Conservation (phyloP, 2,113 vertebrate genomes). For the Pungitius pungitius region DNA sequence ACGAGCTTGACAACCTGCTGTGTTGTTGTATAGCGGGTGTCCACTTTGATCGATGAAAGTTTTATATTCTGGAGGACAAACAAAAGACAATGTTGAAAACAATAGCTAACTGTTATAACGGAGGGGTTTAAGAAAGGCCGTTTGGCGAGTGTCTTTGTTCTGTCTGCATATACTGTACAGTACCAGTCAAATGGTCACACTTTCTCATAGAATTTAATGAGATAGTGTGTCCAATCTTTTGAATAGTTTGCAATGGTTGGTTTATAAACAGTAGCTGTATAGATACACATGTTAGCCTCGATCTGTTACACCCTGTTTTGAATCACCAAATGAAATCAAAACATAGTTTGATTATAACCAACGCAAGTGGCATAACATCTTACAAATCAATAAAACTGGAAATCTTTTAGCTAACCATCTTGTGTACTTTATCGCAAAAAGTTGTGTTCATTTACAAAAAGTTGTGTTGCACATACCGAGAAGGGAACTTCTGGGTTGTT, state of each 20-base stretch:
- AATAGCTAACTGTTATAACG: neutral
- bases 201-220: no score
- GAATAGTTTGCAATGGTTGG: neutral
- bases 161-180: neutral
- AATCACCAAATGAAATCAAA: slow-evolving; percentile 3
- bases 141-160: neutral
- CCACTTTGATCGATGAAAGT: slow-evolving; percentile 99
- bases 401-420: neutral
- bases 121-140: neutral
- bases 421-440: neutral
- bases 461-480: slow-evolving; percentile 85
- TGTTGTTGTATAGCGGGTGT: slow-evolving; percentile 98
- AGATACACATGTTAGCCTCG: neutral
- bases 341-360: neutral
- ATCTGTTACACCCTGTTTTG: neutral
- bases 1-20: slow-evolving; percentile 99
- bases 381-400: neutral
- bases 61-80: slow-evolving; percentile 90
- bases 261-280: neutral
- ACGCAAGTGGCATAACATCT: neutral
- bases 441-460: neutral
- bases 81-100: slow-evolving; percentile 1
- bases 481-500: slow-evolving; percentile 99
- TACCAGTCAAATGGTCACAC: no score
- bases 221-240: no score